These are phyloP conservation scores for Corythornis madagascariensis DNA, from an alignment of 2,113 vertebrate species.

Conservation along the genomic window DNA sequence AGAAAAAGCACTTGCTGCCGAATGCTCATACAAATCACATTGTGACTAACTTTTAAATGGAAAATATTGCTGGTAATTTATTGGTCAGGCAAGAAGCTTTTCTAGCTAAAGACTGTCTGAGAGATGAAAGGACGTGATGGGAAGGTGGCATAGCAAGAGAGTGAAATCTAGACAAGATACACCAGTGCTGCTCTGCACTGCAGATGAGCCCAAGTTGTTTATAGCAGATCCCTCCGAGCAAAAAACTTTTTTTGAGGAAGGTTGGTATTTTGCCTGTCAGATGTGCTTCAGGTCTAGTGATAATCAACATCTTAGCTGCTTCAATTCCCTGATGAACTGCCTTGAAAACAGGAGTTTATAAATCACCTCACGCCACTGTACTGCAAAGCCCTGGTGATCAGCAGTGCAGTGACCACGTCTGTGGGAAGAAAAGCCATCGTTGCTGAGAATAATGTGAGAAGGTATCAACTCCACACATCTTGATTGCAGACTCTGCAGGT, in stretches of 20 bases:
- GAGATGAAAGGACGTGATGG: background rate
- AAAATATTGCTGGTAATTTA: conserved; percentile 7
- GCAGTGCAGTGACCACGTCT: conserved; percentile 35
- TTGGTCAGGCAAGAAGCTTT: background rate
- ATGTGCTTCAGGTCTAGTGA: conserved; percentile 46
- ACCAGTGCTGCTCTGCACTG: background rate
- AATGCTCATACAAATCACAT: background rate
- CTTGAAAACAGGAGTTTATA: conserved; percentile 29
- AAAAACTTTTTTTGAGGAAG: conserved; percentile 18
- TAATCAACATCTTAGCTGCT: conserved; percentile 55
- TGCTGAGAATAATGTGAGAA: conserved; percentile 35
- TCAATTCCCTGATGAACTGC: conserved; percentile 53
- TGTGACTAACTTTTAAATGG: conserved; percentile 1
- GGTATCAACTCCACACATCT: conserved; percentile 44
- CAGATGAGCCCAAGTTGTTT: conserved; percentile 41
- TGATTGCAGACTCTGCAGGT: conserved; percentile 60
- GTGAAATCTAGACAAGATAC: background rate
- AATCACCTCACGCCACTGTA: conserved; percentile 2
- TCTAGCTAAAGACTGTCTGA: background rate
- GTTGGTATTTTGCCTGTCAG: conserved; percentile 33
- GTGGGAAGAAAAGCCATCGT: conserved; percentile 41
- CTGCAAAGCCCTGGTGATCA: conserved; percentile 31
- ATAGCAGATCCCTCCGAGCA: conserved; percentile 13
- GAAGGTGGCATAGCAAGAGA: background rate
- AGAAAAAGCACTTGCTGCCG: background rate